Percentiles rank a stretch among this genome's conserved stretches.
phyloP scores from a whole-genome alignment of 1,140 invertebrate genomes.

The Nephila pilipes region DNA sequence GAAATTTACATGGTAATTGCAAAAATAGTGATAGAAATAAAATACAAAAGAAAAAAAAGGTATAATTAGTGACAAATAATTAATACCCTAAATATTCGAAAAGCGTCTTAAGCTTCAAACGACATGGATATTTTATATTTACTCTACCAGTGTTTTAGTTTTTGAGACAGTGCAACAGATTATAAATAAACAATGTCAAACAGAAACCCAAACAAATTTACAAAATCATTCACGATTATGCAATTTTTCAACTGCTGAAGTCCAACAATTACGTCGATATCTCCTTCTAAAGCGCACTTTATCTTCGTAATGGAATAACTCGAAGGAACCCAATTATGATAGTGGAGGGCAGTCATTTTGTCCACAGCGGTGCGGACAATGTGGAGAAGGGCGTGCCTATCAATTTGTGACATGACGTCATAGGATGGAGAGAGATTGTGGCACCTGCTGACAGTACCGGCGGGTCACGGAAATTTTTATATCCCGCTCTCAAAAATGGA shows the following conservation, averaged over 20 bases:
- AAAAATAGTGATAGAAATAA: too few relatives aligned
- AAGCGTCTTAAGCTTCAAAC: too few relatives aligned
- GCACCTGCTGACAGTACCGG: constrained; percentile 25
- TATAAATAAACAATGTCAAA: too few relatives aligned
- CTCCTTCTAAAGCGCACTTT: neutral
- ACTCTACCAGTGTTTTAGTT: too few relatives aligned
- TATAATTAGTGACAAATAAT: too few relatives aligned
- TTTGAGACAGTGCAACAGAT: too few relatives aligned
- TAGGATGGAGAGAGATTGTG: neutral
- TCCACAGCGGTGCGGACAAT: constrained; percentile 2
- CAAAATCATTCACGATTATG: neutral
- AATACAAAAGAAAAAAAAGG: too few relatives aligned
- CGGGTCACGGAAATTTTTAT: neutral
- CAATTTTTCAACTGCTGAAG: neutral
- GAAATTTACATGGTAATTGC: too few relatives aligned
- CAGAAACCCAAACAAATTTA: neutral
- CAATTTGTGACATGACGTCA: constrained; percentile 39
- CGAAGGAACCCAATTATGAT: constrained; percentile 10
- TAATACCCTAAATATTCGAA: too few relatives aligned
- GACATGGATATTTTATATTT: too few relatives aligned
- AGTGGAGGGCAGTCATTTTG: constrained; percentile 36
- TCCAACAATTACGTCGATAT: neutral
- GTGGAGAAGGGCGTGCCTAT: constrained; percentile 32
- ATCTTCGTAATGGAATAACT: constrained; percentile 14
- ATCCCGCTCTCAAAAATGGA: neutral